Evolutionary conservation across 2,113 vertebrate species (phyloP).

Genomic region (Xerus inauris): DNA sequence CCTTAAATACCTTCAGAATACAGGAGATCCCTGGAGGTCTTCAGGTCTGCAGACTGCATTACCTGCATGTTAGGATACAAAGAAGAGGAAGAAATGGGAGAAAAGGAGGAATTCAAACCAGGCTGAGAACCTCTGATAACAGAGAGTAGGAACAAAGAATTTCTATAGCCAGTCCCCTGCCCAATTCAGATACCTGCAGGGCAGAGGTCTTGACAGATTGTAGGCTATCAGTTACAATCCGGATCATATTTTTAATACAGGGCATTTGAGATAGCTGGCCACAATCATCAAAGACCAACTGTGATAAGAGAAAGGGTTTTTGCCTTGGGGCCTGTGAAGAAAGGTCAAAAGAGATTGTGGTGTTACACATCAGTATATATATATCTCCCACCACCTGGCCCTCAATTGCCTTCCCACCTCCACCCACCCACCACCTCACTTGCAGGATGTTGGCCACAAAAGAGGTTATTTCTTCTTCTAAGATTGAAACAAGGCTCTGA

Average conservation of each 20-base stretch:
- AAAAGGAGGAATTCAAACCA: not conserved
- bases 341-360: not conserved
- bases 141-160: not conserved
- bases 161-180: not conserved
- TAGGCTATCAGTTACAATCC: constrained; percentile 79
- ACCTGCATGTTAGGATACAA: constrained; percentile 46
- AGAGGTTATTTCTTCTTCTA: constrained; percentile 77
- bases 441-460: constrained; percentile 85
- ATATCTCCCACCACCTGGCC: not conserved
- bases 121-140: not conserved
- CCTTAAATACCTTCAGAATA: constrained; percentile 68
- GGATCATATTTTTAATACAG: constrained; percentile 79
- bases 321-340: constrained; percentile 59
- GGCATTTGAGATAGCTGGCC: constrained; percentile 84
- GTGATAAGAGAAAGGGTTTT: constrained; percentile 81
- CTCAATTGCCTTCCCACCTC: not conserved
- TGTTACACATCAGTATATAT: not conserved
- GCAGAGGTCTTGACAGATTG: constrained; percentile 71
- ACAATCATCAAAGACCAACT: constrained; percentile 81
- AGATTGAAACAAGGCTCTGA: constrained; percentile 86
- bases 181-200: constrained; percentile 83
- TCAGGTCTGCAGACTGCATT: constrained; percentile 61
- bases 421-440: constrained; percentile 81
- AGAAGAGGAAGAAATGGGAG: constrained; percentile 48
- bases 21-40: not conserved